Evolutionary conservation across 2,113 vertebrate species (phyloP).

Genomic region (Cyphomyrus discorhynchus): DNA sequence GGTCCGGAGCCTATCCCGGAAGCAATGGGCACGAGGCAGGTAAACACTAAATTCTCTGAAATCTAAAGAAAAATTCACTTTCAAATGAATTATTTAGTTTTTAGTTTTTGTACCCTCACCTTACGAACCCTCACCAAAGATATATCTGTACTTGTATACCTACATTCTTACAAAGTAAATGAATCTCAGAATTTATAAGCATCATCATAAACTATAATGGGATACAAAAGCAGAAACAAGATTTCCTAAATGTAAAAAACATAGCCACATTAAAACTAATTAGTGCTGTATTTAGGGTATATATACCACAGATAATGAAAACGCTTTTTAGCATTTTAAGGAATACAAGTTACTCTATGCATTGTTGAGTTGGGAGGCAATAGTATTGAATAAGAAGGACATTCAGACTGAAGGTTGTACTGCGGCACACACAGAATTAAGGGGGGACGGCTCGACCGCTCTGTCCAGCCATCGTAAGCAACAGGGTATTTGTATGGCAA

Average conservation of each 20-base stretch:
- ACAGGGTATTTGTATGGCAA: not conserved
- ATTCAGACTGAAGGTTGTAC: too few relatives aligned
- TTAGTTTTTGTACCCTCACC: not conserved
- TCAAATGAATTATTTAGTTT: not conserved
- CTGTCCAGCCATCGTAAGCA: too few relatives aligned
- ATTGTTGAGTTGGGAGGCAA: not conserved
- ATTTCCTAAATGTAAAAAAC: not conserved
- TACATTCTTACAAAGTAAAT: not conserved
- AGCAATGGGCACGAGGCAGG: too few relatives aligned
- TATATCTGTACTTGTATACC: not conserved
- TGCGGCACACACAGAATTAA: not conserved
- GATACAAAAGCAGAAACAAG: not conserved
- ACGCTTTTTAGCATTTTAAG: not conserved
- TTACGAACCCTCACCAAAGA: not conserved
- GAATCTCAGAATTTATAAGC: not conserved
- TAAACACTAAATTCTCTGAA: not conserved
- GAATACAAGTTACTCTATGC: not conserved
- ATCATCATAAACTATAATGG: not conserved
- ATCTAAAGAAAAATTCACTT: not conserved
- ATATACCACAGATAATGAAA: not conserved
- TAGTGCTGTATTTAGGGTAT: not conserved
- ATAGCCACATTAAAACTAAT: not conserved
- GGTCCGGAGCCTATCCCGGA: too few relatives aligned
- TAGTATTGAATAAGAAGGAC: not conserved
- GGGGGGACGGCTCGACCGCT: too few relatives aligned